A percentile compares a stretch with the other conserved stretches of the same genome.
phyloP scores from a whole-genome alignment of 2,888 invertebrate species.

The Erpobdella octoculata region DNA sequence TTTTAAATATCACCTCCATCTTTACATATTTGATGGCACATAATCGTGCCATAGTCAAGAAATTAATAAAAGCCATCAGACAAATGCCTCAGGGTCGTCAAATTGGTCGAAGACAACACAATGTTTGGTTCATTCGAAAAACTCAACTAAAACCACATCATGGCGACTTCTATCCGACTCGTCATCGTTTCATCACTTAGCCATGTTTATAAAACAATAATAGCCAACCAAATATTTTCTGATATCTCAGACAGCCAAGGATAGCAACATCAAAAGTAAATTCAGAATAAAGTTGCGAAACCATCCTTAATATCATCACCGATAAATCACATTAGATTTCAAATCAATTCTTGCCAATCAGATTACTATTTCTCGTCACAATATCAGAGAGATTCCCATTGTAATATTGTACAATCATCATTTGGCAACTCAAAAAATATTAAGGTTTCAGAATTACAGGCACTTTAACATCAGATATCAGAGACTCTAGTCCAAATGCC shows the following conservation, averaged over 20 bases:
- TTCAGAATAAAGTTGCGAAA: conserved; percentile 2
- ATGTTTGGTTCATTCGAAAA: no score
- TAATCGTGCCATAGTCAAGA: background rate
- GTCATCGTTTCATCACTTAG: conserved; percentile 10
- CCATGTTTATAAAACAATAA: no score
- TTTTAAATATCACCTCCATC: background rate
- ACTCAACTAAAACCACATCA: background rate
- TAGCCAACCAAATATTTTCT: no score
- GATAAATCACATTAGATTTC: background rate
- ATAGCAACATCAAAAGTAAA: no score
- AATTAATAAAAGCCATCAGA: background rate
- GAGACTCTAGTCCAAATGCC: conserved; percentile 2
- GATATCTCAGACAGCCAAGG: no score
- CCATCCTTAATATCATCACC: background rate
- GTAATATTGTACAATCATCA: conserved; percentile 10
- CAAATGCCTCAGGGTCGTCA: conserved; percentile 5
- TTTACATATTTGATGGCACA: background rate
- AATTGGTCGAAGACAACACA: background rate
- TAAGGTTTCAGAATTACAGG: background rate
- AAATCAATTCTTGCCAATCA: background rate
- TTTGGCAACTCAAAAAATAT: background rate
- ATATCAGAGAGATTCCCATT: no score
- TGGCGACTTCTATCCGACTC: background rate
- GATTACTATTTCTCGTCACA: no score
- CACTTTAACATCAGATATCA: no score